These are phyloP conservation scores for Neofelis nebulosa DNA, from an alignment of 2,113 vertebrate genomes.

Conservation along the genomic window DNA sequence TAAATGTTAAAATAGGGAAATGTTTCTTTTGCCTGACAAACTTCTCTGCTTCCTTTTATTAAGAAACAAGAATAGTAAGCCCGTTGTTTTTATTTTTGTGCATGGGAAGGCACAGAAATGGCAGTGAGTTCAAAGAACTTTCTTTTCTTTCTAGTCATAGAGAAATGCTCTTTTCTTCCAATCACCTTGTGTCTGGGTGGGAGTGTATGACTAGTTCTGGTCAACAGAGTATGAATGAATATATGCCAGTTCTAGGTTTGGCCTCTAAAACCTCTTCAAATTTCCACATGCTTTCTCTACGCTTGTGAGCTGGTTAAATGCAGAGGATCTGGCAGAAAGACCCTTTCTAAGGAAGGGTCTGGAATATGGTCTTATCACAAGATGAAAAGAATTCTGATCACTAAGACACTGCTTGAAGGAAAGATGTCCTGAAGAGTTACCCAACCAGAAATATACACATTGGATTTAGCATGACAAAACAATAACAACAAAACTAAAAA, in stretches of 20 bases:
- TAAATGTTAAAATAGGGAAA: not conserved
- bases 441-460: not conserved
- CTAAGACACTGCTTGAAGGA: not conserved
- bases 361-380: not conserved
- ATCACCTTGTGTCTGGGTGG: not conserved
- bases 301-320: not conserved
- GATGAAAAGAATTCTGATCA: not conserved
- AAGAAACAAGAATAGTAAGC: not conserved
- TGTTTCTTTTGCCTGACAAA: not conserved
- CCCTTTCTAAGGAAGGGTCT: not conserved
- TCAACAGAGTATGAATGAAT: not conserved
- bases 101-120: not conserved
- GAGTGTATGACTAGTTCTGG: not conserved
- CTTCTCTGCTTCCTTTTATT: not conserved
- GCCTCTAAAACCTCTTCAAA: not conserved
- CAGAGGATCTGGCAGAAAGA: not conserved
- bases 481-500: not conserved
- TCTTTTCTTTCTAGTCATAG: not conserved
- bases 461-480: not conserved
- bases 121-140: not conserved
- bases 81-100: not conserved
- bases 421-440: not conserved
- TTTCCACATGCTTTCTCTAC: not conserved
- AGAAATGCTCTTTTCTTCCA: not conserved
- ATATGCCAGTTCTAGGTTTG: not conserved